These are phyloP conservation scores for Clostera curtula DNA, from an alignment of 2,888 invertebrate genomes.

Conservation along the genomic window DNA sequence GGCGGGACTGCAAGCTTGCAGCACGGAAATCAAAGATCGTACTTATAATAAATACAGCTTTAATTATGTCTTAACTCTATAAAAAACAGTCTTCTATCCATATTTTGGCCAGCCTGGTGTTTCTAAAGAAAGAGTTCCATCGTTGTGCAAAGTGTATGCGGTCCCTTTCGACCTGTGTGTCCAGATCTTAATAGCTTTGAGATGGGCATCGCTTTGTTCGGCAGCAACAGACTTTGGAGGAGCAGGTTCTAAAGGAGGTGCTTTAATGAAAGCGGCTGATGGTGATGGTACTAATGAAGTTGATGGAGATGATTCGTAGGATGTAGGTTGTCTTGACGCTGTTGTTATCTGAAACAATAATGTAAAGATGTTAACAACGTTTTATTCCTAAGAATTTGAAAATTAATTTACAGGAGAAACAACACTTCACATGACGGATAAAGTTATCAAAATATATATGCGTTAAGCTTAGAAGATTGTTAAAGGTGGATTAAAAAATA, in stretches of 20 bases:
- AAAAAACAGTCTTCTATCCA: constrained; percentile 14
- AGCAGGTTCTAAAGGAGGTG: constrained; percentile 40
- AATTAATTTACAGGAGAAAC: no score
- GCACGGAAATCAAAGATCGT: no score
- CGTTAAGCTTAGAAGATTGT: no score
- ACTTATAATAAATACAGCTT: constrained; percentile 1
- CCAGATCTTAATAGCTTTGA: constrained; percentile 61
- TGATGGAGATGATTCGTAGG: constrained; percentile 20
- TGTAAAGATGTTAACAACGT: neutral
- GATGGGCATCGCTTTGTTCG: constrained; percentile 58
- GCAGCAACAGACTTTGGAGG: constrained; percentile 40
- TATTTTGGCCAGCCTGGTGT: constrained; percentile 28
- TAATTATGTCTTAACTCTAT: neutral
- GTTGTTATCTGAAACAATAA: constrained; percentile 48
- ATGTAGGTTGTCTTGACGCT: no score
- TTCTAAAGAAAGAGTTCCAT: constrained; percentile 55
- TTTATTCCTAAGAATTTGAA: no score
- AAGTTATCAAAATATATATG: no score
- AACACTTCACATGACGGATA: no score
- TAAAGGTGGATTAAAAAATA: no score
- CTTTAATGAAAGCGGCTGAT: constrained; percentile 17
- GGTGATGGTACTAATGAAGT: constrained; percentile 20
- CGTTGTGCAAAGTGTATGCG: constrained; percentile 58
- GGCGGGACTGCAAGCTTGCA: no score
- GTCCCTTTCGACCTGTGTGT: constrained; percentile 57